A percentile compares a stretch with the other conserved stretches of the same genome.
Conservation (phyloP, 1,140 invertebrate genomes). For the Mamestra configurata region DNA sequence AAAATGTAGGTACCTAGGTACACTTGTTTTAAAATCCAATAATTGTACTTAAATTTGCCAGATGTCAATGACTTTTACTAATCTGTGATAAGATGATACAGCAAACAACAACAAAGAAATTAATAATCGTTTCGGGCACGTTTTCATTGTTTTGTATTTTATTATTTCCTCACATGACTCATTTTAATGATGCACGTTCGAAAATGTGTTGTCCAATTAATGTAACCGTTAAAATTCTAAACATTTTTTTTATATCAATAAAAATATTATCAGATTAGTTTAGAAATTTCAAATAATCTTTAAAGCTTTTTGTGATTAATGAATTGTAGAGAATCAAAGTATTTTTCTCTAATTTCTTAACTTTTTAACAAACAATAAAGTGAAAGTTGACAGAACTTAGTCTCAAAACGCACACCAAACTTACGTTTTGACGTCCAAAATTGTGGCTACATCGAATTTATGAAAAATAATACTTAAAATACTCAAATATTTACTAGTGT, state of each 20-base stretch:
- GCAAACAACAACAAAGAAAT: neutral
- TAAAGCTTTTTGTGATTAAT: neutral
- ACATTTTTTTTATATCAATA: neutral
- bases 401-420: slow-evolving; percentile 48
- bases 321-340: no score
- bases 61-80: neutral
- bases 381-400: slow-evolving; percentile 20
- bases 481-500: slow-evolving; percentile 44
- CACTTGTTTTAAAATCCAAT: no score
- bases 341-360: neutral
- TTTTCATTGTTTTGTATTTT: neutral
- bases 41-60: neutral
- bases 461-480: slow-evolving; percentile 37
- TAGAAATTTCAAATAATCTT: neutral
- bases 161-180: neutral
- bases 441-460: slow-evolving; percentile 38
- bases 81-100: neutral
- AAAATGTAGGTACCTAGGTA: no score
- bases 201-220: neutral
- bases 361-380: slow-evolving; percentile 4
- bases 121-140: neutral
- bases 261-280: neutral
- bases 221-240: neutral
- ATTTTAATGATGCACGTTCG: neutral
- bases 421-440: slow-evolving; percentile 39